These are phyloP conservation scores for Pararge aegeria DNA, from an alignment of 1,140 invertebrate species.

Conservation along the genomic window DNA sequence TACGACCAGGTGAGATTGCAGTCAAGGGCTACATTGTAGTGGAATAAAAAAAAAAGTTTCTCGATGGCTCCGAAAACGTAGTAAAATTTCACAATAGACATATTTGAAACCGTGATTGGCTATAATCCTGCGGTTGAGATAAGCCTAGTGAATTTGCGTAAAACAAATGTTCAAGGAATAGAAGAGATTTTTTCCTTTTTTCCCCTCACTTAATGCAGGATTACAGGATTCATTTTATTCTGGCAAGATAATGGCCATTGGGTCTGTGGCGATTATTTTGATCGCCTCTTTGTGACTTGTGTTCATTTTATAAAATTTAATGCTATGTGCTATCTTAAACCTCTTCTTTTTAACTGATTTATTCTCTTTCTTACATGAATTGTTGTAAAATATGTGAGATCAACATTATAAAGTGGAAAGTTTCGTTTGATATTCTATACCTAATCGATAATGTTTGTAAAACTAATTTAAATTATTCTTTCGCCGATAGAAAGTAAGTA, in stretches of 20 bases:
- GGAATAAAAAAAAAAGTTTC: no score
- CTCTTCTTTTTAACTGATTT: no score
- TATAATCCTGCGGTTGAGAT: background rate
- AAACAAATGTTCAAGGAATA: slow-evolving; percentile 8
- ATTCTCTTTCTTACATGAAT: no score
- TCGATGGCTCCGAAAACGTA: no score
- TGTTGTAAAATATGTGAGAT: no score
- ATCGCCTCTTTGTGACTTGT: background rate
- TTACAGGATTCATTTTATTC: slow-evolving; percentile 9
- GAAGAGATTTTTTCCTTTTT: slow-evolving; percentile 4
- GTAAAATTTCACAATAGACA: background rate
- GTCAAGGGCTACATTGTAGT: no score
- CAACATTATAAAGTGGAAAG: no score
- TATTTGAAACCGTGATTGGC: slow-evolving; percentile 1
- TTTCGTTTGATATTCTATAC: no score
- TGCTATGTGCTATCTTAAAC: background rate
- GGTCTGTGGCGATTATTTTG: slow-evolving; percentile 5
- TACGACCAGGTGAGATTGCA: no score
- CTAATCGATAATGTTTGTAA: no score
- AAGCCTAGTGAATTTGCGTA: slow-evolving; percentile 8
- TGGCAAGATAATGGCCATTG: slow-evolving; percentile 7
- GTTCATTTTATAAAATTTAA: background rate
- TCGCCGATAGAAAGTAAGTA: no score
- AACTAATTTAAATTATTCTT: no score
- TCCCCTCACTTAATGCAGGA: background rate